Base-by-base conservation (phyloP, 2,888 invertebrate species). In the Mechanitis messenoides region DNA sequence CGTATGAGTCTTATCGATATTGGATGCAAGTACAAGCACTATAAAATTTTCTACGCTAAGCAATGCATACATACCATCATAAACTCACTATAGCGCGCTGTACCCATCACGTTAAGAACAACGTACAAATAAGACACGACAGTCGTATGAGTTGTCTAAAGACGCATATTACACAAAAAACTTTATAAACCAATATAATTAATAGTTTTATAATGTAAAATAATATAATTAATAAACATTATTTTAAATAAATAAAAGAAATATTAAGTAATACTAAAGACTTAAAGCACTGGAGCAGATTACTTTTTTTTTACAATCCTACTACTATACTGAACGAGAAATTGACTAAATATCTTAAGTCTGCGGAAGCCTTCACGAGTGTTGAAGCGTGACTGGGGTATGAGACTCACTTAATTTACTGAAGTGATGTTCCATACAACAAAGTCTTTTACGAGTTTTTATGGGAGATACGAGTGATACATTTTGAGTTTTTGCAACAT, bases 351-450 rank as follows among this genome's bases (percentile, higher is more conserved):
- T 47, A 57, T 61, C 54, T 58, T 11, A 33, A 63, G 64, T 58
- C 64, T 66, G 60, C 66, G 62, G 58, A 47, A 28, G 55, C 55
- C 62, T 64, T 62, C 54, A 76, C 76, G 81, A 84, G 83, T 70
- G 78, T 67, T 57, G 46, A 73, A 65, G 74, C 84, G 85, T 84
- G 84, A 80, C 78, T 71, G 68, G 70, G 74, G 67, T 79, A 81
- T 78, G 79, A 81, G 84, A 76, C 76, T 74, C 74, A 76, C 77
- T 83, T 83, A 81, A 85, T 84, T 82, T 81, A 78, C 77, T 72
- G 66, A 58, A 67, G 71, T 75, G 75, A 76, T 76, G 73, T 69
- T 68, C 62, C 68, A 66, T 68, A 79, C 77, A 77, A 74, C 70
- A 73, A 68, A 70, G 72, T 73, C 70, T 72, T 74, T 69, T 71